Conservation (phyloP, 2,888 invertebrate species). For the Oscheius sp. region DNA sequence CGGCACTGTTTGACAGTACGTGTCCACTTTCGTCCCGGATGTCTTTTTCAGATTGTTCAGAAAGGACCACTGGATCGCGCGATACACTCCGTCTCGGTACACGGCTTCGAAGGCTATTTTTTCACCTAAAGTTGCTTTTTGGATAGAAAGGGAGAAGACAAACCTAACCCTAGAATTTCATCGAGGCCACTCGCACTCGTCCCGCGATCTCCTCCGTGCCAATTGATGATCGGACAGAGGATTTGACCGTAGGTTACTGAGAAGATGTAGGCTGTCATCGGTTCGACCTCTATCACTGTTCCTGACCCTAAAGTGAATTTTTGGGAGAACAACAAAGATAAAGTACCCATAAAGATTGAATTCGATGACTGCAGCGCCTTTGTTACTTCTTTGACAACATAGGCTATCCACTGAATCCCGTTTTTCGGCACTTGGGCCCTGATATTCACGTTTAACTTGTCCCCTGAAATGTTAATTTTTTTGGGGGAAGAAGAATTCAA, state of each 20-base stretch:
- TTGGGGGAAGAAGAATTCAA: not conserved
- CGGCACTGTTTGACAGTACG: constrained; percentile 11
- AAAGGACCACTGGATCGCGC: constrained; percentile 10
- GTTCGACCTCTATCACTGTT: not conserved
- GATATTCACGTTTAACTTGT: not conserved
- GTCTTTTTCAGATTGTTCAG: not conserved
- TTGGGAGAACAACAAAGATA: not conserved
- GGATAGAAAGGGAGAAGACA: not conserved
- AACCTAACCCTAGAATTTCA: constrained; percentile 9
- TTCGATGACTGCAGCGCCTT: not conserved
- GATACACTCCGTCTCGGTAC: not conserved
- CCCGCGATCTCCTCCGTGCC: constrained; percentile 20
- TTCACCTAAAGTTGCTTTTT: not conserved
- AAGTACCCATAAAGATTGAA: not conserved
- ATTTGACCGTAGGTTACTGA: not conserved
- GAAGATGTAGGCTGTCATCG: not conserved
- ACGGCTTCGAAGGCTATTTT: constrained; percentile 6
- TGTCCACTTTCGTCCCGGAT: not conserved
- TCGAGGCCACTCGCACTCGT: not conserved
- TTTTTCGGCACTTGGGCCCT: constrained; percentile 10
- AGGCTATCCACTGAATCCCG: constrained; percentile 8
- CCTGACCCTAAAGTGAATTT: constrained; percentile 2
- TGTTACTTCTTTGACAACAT: not conserved
- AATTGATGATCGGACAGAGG: constrained; percentile 9
- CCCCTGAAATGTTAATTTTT: constrained; percentile 11